Evolutionary conservation across 2,113 vertebrate species (phyloP).

Genomic region (Syrmaticus mikado): DNA sequence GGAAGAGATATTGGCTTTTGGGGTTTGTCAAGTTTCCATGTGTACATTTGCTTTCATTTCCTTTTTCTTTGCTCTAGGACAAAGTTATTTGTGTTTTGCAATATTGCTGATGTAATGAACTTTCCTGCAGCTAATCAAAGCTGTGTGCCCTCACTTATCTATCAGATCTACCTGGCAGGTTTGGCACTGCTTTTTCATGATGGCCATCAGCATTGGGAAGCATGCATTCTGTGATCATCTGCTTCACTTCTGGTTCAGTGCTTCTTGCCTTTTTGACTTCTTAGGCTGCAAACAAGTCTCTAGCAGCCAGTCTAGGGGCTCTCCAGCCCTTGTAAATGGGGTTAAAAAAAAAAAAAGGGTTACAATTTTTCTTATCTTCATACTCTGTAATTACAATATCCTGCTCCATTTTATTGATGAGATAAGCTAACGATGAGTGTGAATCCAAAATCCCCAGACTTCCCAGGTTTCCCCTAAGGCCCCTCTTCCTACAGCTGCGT

Average conservation of each 20-base stretch:
- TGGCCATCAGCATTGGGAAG: neutral
- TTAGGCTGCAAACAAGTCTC: neutral
- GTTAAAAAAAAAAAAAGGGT: neutral
- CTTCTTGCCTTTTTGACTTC: neutral
- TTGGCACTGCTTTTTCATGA: neutral
- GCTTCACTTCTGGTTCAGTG: neutral
- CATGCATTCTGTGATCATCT: neutral
- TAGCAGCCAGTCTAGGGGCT: neutral
- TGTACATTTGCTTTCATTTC: neutral
- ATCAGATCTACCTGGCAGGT: neutral
- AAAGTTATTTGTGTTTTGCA: neutral
- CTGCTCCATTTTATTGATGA: neutral
- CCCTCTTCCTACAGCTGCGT: neutral
- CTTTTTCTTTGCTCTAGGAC: rapidly evolving
- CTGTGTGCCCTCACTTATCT: neutral
- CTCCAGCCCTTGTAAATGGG: neutral
- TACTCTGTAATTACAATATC: neutral
- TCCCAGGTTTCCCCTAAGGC: neutral
- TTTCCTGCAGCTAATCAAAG: neutral
- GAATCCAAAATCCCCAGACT: neutral
- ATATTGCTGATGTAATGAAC: neutral
- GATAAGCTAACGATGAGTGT: neutral
- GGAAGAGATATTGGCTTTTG: neutral
- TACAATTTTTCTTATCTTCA: neutral
- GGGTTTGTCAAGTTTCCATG: neutral